Conservation (phyloP, 2,888 invertebrate genomes). For the Malachius bipustulatus region DNA sequence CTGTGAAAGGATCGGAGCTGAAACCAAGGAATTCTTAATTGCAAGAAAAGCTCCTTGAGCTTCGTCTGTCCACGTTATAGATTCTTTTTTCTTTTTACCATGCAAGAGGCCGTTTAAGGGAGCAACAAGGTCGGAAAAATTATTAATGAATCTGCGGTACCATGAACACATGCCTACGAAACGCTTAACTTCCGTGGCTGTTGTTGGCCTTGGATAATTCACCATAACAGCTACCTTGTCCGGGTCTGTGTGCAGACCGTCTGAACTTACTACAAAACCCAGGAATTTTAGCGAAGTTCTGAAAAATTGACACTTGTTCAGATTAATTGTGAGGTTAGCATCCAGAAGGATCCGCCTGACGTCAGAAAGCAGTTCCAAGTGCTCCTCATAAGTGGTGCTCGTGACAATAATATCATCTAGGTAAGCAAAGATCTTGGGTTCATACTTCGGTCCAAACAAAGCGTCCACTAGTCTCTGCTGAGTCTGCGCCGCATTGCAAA, state of each 20-base stretch:
- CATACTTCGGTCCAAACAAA: slow-evolving; percentile 15
- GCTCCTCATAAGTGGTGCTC: slow-evolving; percentile 18
- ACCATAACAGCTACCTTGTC: slow-evolving; percentile 20
- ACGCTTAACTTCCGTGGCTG: slow-evolving; percentile 22
- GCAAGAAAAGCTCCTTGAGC: too few species aligned
- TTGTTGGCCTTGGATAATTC: slow-evolving; percentile 20
- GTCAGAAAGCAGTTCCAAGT: slow-evolving; percentile 16
- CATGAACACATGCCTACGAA: slow-evolving; percentile 24
- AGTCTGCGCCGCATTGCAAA: slow-evolving; percentile 19
- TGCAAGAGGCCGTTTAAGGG: too few species aligned
- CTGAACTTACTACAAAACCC: slow-evolving; percentile 23
- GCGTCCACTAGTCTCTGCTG: slow-evolving; percentile 18
- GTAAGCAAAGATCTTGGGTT: slow-evolving; percentile 18
- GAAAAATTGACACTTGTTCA: slow-evolving; percentile 22
- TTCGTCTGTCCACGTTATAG: slow-evolving; percentile 16
- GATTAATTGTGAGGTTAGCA: slow-evolving; percentile 23
- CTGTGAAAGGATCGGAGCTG: slow-evolving; percentile 18
- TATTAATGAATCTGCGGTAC: too few species aligned
- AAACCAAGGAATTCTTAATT: too few species aligned
- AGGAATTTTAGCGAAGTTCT: slow-evolving; percentile 20
- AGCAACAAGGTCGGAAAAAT: too few species aligned
- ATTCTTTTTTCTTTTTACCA: slow-evolving; percentile 17
- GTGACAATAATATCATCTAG: slow-evolving; percentile 23
- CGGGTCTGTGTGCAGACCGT: too few species aligned
- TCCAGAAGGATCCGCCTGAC: too few species aligned